Evolutionary conservation across 2,888 invertebrate genomes (phyloP).

Genomic region (Sminthurides aquaticus): DNA sequence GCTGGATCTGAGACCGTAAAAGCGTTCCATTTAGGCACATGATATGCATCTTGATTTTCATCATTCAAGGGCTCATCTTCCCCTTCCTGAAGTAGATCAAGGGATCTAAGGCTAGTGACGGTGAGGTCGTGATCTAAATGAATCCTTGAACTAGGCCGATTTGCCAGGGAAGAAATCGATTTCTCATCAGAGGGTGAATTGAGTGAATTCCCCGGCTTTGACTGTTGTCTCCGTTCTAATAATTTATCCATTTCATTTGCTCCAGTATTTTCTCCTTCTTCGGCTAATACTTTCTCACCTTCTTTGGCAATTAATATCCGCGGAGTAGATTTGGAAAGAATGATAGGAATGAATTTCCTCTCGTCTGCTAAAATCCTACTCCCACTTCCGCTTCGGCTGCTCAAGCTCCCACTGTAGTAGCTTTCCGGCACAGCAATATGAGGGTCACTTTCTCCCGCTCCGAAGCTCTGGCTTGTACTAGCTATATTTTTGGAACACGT

Average conservation of each 20-base stretch:
- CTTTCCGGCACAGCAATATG: conserved; percentile 5
- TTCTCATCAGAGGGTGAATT: not conserved
- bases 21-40: conserved; percentile 36
- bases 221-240: not conserved
- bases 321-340: conserved; percentile 14
- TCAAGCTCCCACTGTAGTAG: not conserved
- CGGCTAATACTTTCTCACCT: conserved; percentile 3
- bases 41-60: conserved; percentile 18
- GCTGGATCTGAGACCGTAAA: conserved; percentile 37
- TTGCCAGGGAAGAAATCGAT: not conserved
- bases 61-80: conserved; percentile 1
- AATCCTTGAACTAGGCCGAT: not conserved
- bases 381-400: not conserved
- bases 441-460: not conserved
- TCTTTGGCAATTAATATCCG: conserved; percentile 12
- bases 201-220: not conserved
- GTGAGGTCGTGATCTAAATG: conserved; percentile 23
- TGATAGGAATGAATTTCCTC: conserved; percentile 17
- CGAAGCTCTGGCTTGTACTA: not conserved
- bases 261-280: not conserved
- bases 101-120: conserved; percentile 23
- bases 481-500: not conserved
- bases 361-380: not conserved
- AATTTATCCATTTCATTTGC: not conserved
- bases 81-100: conserved; percentile 15